Base-by-base conservation (phyloP, 2,113 vertebrate species). In the Pelecanus crispus region DNA sequence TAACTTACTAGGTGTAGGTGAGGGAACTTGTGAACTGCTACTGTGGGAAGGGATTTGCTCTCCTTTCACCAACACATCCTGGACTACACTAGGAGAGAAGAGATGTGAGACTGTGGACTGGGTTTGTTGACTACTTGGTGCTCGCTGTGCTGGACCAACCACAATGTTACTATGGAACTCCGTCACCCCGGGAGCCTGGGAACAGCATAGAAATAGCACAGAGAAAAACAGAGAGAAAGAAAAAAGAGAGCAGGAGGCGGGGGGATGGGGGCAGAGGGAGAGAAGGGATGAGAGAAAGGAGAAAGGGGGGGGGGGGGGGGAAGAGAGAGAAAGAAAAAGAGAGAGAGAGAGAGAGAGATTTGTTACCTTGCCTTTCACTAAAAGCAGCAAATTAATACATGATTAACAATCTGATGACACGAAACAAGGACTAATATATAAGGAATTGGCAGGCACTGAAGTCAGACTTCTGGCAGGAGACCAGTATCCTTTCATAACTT, bases 91-190 rank as follows among this genome's bases (percentile, higher is more conserved):
- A n/a, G 98, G 85, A 89, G 98, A 97, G 84, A 98, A 98, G 91
- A 98, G 97, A 70, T 95, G 98, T 26, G 98, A 94, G 63, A 97
- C 86, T 7, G 97, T 86, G 90, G 97, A 93, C 71, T 97, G 96
- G 56, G 79, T 61, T 7, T 96, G 93, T 94, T 98, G 98, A 88
- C 94, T 97, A 77, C 97, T 97, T 7, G 98, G 84, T 71, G 96
- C 59, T 50, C 86, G 98, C 95, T 97, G 97, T 91, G 98, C 97
- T 90, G 97, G 96, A 94, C 97, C 96, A 95, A 98, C 97, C 96
- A 98, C 94, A 97, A 98, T 96, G 96, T 97, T 82, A 62, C 97
- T 97, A 59, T 87, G 99, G 97, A 99, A 99, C 86, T 98, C 98
- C 10, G 98, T 62, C 84, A 98, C 95, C 61, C 98, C 97, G 75